These are phyloP conservation scores for Cryptocheilus praepositus DNA, from an alignment of 2,888 invertebrate species.

Conservation along the genomic window DNA sequence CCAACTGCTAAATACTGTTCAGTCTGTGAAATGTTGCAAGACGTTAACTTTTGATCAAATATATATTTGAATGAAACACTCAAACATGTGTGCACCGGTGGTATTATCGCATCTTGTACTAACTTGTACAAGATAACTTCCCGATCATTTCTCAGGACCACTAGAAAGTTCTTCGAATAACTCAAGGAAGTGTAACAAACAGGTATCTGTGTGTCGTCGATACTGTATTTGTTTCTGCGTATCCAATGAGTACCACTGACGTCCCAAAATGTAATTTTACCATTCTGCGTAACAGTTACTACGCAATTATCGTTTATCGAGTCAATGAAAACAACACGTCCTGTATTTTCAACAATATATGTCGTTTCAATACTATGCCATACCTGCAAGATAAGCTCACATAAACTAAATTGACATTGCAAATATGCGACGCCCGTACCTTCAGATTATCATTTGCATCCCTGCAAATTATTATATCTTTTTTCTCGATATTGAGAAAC, in stretches of 20 bases:
- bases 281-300: conserved; percentile 57
- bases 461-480: conserved; percentile 50
- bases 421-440: conserved; percentile 36
- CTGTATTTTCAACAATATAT: conserved; percentile 50
- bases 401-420: conserved; percentile 1
- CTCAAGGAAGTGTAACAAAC: conserved; percentile 60
- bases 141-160: conserved; percentile 51
- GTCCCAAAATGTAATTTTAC: conserved; percentile 19
- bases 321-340: conserved; percentile 57
- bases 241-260: conserved; percentile 31
- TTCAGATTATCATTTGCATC: conserved; percentile 46
- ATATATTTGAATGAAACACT: conserved; percentile 19
- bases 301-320: conserved; percentile 52
- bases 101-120: conserved; percentile 28
- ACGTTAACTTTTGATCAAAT: conserved; percentile 48
- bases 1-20: conserved; percentile 81
- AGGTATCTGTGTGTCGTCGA: conserved; percentile 1
- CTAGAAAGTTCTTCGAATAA: conserved; percentile 51
- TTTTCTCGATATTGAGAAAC: conserved; percentile 40
- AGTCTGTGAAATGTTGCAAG: conserved; percentile 76
- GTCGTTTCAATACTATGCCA: conserved; percentile 46
- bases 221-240: conserved; percentile 15
- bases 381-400: conserved; percentile 38
- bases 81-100: conserved; percentile 29
- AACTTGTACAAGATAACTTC: conserved; percentile 54